A percentile compares a stretch with the other conserved stretches of the same genome.
Evolutionary conservation across 2,113 vertebrate genomes (phyloP).

Genomic region (Gasterosteus nipponicus): DNA sequence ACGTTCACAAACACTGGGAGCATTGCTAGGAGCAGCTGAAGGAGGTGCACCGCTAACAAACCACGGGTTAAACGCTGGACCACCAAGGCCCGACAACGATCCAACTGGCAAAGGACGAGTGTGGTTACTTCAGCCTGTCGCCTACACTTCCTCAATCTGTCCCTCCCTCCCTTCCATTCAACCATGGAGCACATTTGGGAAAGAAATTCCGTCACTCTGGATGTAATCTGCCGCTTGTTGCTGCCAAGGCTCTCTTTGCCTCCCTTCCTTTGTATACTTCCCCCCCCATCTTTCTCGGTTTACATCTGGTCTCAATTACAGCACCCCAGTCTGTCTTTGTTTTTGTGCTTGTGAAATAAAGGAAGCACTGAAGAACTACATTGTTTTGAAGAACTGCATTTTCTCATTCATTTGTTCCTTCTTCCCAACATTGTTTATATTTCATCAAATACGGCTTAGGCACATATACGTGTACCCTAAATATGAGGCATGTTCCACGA

Average conservation of each 20-base stretch:
- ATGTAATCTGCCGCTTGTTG: conserved; percentile 61
- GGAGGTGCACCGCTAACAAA: conserved; percentile 22
- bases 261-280: conserved; percentile 40
- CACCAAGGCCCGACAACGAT: conserved; percentile 42
- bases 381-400: conserved; percentile 34
- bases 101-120: conserved; percentile 59
- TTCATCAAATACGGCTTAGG: conserved; percentile 54
- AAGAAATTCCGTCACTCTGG: conserved; percentile 70
- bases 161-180: conserved; percentile 29
- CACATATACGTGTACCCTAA: not conserved
- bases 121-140: conserved; percentile 58
- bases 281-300: conserved; percentile 18
- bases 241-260: conserved; percentile 36
- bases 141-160: conserved; percentile 55
- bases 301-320: conserved; percentile 68
- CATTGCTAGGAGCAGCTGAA: conserved; percentile 12
- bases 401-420: conserved; percentile 39
- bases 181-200: conserved; percentile 61
- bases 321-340: conserved; percentile 30
- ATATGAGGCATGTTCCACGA: conserved; percentile 25
- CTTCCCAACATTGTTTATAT: conserved; percentile 45
- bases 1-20: not conserved
- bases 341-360: conserved; percentile 38
- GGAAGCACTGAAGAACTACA: conserved; percentile 15
- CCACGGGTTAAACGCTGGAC: conserved; percentile 51